These are phyloP conservation scores for Phortica variegata DNA, from an alignment of 1,140 invertebrate species.

Conservation along the genomic window DNA sequence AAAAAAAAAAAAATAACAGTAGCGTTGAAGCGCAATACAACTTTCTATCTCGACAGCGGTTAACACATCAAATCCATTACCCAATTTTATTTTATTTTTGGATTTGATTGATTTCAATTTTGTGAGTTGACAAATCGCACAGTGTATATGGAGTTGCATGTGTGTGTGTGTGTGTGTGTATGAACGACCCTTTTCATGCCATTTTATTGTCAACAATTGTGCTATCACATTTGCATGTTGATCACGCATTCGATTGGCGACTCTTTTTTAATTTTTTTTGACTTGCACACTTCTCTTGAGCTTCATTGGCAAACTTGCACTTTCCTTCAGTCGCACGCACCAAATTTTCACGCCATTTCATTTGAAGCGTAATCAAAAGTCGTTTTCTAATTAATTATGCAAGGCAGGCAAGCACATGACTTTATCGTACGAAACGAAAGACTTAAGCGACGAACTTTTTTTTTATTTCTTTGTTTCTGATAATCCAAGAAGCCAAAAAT, in stretches of 20 bases:
- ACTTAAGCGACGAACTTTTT: constrained; percentile 44
- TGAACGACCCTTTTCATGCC: background rate
- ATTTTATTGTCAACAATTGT: background rate
- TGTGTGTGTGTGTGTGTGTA: too few species aligned
- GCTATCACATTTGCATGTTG: background rate
- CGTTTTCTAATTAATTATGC: constrained; percentile 39
- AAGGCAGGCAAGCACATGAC: too few species aligned
- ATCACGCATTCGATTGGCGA: constrained; percentile 3
- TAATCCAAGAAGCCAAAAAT: too few species aligned
- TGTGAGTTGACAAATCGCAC: too few species aligned
- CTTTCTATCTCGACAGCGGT: too few species aligned
- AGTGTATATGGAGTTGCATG: too few species aligned
- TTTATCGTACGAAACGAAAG: too few species aligned
- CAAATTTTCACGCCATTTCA: constrained; percentile 8
- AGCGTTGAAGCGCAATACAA: too few species aligned
- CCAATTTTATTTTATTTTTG: background rate
- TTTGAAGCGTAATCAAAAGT: background rate
- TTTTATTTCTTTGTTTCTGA: too few species aligned
- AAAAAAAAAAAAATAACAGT: too few species aligned
- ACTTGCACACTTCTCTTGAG: too few species aligned
- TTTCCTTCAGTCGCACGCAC: constrained; percentile 32
- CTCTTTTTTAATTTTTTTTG: too few species aligned
- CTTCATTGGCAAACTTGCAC: constrained; percentile 36
- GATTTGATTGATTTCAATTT: constrained; percentile 2
- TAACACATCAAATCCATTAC: background rate